Evolutionary conservation across 2,113 vertebrate genomes (phyloP), one percentile per base, ranked within the genome.

Genomic region (Probosciger aterrimus): DNA sequence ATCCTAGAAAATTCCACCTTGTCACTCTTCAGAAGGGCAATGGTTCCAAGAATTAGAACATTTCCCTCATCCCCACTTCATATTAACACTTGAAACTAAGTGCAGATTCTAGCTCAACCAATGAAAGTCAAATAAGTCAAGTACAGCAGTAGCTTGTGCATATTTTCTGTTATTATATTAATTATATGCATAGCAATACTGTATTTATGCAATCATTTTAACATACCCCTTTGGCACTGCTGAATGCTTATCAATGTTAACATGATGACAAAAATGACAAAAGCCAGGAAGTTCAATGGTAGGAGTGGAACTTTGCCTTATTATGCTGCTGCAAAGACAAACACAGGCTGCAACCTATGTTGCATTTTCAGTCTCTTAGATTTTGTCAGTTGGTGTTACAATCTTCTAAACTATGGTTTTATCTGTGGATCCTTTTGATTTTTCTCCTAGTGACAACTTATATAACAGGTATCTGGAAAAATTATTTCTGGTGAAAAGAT

Each of bases 1-100:
- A 91, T 97, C 93, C 86, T 94, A 94, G 95, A 97, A 98, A 97
- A 97, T 96, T 98, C 96, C 92, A 97, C 97, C 95, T 97, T 98
- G 95, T 96, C 94, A 91, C 82, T 98, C 96, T 97, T 97, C 47
- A 82, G 83, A 91, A 97, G 97, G 97, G 96, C 96, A 96, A 69
- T 70, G 78, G 55, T 97, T 97, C 79, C 80, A 84, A 95, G 96
- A 95, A 97, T 94, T 95, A 96, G 69, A 88, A 84, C 95, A 84
- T 88, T 84, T 95, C 92, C 88, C 93, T 79, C 75, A 84, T 94
- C 73, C 63, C 57, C 86, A 94, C 90, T 97, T 93, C 95, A 89
- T 95, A 96, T 81, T 92, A 97, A 96, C 82, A 91, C 92, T 97
- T 83, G 76, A 96, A 97, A 96, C 52, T 82, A 85, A 78, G 93